Conservation (phyloP, 2,888 invertebrate genomes). For the Apamea monoglypha region DNA sequence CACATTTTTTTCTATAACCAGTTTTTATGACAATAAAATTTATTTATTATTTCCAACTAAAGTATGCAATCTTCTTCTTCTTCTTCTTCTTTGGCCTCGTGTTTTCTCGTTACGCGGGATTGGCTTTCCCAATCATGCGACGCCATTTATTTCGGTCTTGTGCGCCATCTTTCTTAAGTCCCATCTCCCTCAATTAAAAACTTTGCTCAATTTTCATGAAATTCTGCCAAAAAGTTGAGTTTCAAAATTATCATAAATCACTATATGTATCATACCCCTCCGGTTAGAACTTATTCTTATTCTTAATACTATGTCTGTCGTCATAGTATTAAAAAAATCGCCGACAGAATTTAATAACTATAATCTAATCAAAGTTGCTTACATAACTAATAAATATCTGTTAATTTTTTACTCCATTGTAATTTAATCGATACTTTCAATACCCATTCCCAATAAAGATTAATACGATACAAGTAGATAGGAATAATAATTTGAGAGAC, state of each 20-base stretch:
- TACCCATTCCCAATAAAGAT: slow-evolving; percentile 37
- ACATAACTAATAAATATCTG: slow-evolving; percentile 6
- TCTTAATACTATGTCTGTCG: no score
- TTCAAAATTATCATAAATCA: neutral
- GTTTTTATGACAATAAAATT: no score
- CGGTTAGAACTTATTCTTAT: no score
- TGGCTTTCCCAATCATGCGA: neutral
- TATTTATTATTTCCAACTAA: no score
- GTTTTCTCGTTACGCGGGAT: neutral
- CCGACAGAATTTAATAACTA: neutral
- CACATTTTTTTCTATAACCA: no score
- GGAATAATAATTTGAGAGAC: slow-evolving; percentile 37
- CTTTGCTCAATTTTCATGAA: neutral
- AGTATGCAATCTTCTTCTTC: no score
- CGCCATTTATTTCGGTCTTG: neutral
- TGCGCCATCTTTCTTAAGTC: neutral
- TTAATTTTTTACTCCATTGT: slow-evolving; percentile 24
- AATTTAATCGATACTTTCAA: slow-evolving; percentile 22
- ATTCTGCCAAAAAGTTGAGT: neutral
- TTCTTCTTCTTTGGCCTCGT: neutral
- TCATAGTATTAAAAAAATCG: neutral
- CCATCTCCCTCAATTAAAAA: neutral
- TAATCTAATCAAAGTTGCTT: slow-evolving; percentile 10
- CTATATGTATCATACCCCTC: no score
- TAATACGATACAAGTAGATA: slow-evolving; percentile 19